These are phyloP conservation scores for Leptatherina wallacei DNA, from an alignment of 2,797 vertebrate species.

Conservation along the genomic window DNA sequence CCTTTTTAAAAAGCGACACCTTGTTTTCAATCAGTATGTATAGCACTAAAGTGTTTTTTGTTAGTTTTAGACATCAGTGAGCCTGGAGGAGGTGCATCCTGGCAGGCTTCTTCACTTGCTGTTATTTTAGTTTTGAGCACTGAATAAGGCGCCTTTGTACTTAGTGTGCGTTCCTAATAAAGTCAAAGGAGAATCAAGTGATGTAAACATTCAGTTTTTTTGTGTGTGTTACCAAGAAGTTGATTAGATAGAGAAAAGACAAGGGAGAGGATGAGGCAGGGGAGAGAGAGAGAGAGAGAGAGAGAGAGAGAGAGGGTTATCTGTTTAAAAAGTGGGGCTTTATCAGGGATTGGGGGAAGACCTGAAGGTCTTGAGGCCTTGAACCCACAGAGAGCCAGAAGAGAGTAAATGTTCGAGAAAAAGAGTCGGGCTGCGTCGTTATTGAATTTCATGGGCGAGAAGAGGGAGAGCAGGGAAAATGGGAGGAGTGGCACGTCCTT, in stretches of 20 bases:
- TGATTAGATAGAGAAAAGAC: constrained; percentile 69
- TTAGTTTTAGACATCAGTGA: constrained; percentile 68
- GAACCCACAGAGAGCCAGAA: constrained; percentile 43
- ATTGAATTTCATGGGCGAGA: constrained; percentile 36
- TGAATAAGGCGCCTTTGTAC: constrained; percentile 86
- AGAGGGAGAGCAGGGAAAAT: constrained; percentile 35
- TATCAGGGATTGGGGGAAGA: constrained; percentile 35
- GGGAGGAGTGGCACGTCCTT: constrained; percentile 38
- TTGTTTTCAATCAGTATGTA: constrained; percentile 72
- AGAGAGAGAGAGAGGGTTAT: constrained; percentile 26
- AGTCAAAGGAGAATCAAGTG: constrained; percentile 83
- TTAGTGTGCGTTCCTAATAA: constrained; percentile 84
- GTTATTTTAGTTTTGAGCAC: constrained; percentile 62
- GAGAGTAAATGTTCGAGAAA: constrained; percentile 34
- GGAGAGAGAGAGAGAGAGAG: constrained; percentile 17
- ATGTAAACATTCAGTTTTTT: constrained; percentile 88
- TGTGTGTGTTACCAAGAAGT: constrained; percentile 75
- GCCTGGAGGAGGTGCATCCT: constrained; percentile 57
- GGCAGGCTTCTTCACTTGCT: constrained; percentile 47
- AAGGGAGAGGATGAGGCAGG: constrained; percentile 19
- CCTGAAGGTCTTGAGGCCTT: constrained; percentile 37
- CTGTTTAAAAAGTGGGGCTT: constrained; percentile 39
- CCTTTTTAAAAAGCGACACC: constrained; percentile 32
- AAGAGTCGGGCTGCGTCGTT: constrained; percentile 35
- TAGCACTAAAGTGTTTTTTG: constrained; percentile 69